Evolutionary conservation across 2,888 invertebrate species (phyloP).

Genomic region (Timema cristinae): DNA sequence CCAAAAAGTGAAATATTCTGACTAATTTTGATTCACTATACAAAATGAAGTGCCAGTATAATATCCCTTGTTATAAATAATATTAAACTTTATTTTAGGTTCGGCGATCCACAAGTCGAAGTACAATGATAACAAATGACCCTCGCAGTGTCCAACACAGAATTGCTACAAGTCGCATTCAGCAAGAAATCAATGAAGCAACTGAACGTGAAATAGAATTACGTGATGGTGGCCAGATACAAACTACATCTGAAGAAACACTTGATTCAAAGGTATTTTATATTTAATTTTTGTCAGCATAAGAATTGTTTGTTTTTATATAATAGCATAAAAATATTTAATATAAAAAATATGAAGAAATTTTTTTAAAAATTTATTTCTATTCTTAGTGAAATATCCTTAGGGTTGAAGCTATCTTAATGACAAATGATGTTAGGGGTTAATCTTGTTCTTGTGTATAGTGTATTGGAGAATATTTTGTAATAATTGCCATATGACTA

Average conservation of each 20-base stretch:
- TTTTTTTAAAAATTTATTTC: neutral
- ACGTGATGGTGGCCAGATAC: slow-evolving; percentile 57
- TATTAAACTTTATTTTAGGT: too few species aligned
- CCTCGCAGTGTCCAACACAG: slow-evolving; percentile 28
- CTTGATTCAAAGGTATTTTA: slow-evolving; percentile 46
- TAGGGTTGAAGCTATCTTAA: too few species aligned
- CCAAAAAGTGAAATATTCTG: too few species aligned
- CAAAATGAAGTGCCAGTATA: too few species aligned
- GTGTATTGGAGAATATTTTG: too few species aligned
- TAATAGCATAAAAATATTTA: neutral
- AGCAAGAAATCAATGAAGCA: slow-evolving; percentile 84
- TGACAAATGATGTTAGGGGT: too few species aligned
- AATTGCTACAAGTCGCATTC: slow-evolving; percentile 63
- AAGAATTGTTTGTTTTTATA: slow-evolving; percentile 16
- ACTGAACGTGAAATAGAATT: slow-evolving; percentile 80
- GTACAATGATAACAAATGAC: slow-evolving; percentile 21
- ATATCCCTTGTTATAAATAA: too few species aligned
- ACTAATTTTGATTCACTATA: too few species aligned
- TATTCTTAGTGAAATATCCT: too few species aligned
- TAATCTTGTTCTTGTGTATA: too few species aligned
- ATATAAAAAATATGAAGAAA: neutral
- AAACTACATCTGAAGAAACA: slow-evolving; percentile 53
- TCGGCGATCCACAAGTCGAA: neutral
- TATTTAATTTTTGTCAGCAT: slow-evolving; percentile 27
- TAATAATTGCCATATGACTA: too few species aligned